These are phyloP conservation scores for Parnassius mnemosyne DNA, from an alignment of 2,888 invertebrate species.

Conservation along the genomic window DNA sequence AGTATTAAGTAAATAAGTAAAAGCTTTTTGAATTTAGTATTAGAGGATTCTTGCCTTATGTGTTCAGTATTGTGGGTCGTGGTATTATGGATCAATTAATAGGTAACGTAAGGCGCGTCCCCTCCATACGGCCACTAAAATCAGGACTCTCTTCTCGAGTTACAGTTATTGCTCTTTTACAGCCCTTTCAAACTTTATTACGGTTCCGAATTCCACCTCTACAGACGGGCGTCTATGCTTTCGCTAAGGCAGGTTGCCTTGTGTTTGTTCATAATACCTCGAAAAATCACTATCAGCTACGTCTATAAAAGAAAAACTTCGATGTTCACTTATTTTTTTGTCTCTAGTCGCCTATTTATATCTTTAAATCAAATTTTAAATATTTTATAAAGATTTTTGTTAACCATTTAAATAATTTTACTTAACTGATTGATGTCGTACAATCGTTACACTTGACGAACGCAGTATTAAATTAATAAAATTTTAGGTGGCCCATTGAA, in stretches of 20 bases:
- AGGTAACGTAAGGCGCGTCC: constrained; percentile 61
- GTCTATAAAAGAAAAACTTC: not conserved
- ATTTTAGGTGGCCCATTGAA: no score
- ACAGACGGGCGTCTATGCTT: constrained; percentile 32
- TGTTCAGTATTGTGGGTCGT: constrained; percentile 27
- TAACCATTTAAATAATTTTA: no score
- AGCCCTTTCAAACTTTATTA: constrained; percentile 79
- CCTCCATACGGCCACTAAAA: constrained; percentile 67
- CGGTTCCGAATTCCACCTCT: constrained; percentile 72
- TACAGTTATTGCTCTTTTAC: constrained; percentile 79
- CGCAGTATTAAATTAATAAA: no score
- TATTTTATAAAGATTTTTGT: no score
- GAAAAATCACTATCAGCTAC: not conserved
- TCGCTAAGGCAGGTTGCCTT: constrained; percentile 39
- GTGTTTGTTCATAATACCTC: constrained; percentile 49
- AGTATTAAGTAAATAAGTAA: no score
- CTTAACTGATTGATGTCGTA: no score
- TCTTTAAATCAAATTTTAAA: no score
- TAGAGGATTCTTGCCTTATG: no score
- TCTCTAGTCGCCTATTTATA: no score
- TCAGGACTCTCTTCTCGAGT: constrained; percentile 69
- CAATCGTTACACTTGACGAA: no score
- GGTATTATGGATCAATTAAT: constrained; percentile 70
- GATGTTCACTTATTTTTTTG: no score
- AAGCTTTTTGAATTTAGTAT: no score